Conservation (phyloP, 2,113 vertebrate species). For the Actenoides lindsayi region DNA sequence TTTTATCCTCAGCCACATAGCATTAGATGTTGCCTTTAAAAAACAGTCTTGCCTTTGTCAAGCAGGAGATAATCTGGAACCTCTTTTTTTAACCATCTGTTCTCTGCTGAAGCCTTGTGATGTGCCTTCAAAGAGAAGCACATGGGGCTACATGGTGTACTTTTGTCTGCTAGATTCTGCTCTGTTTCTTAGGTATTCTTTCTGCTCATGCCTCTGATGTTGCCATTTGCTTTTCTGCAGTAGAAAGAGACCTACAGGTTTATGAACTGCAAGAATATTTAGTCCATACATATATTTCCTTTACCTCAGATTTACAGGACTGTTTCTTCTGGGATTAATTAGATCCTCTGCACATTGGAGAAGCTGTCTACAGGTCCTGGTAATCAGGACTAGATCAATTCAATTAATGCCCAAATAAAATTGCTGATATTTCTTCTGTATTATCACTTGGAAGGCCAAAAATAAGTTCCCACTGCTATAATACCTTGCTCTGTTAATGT, state of each 20-base stretch:
- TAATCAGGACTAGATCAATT: constrained; percentile 11
- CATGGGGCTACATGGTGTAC: not conserved
- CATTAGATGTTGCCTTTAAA: not conserved
- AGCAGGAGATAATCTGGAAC: not conserved
- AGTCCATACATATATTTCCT: not conserved
- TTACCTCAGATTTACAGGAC: not conserved
- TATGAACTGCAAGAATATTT: not conserved
- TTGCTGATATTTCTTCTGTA: not conserved
- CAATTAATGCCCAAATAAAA: not conserved
- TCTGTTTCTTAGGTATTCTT: not conserved
- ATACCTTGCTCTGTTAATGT: not conserved
- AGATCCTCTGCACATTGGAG: not conserved
- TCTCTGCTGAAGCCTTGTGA: not conserved
- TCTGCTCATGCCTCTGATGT: not conserved
- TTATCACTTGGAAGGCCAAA: not conserved
- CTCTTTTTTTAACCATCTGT: not conserved
- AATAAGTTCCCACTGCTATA: not conserved
- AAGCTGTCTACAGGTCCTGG: not conserved
- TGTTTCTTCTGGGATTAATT: not conserved
- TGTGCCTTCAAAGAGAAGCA: not conserved
- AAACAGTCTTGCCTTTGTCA: not conserved
- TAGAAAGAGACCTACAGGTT: not conserved
- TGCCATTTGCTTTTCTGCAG: not conserved
- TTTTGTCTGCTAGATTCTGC: not conserved
- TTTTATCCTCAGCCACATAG: not conserved